Evolutionary conservation across 1,140 invertebrate genomes (phyloP).

Genomic region (Tachypleus tridentatus): DNA sequence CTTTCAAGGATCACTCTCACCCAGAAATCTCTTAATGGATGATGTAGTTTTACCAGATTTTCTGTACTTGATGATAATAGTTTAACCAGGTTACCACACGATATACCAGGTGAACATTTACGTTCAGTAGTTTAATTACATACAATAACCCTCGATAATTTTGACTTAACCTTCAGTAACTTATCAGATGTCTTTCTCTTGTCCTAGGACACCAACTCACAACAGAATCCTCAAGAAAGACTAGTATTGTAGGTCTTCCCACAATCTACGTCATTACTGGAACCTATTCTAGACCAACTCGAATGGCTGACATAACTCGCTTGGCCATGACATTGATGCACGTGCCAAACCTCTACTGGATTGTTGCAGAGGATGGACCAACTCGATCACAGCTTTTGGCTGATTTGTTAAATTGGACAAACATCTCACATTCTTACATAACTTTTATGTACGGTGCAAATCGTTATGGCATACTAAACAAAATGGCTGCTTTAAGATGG

Average conservation of each 20-base stretch:
- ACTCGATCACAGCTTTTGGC: slow-evolving; percentile 32
- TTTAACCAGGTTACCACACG: no score
- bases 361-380: slow-evolving; percentile 76
- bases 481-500: slow-evolving; percentile 77
- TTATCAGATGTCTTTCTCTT: no score
- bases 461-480: slow-evolving; percentile 73
- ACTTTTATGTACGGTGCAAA: slow-evolving; percentile 16
- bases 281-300: slow-evolving; percentile 75
- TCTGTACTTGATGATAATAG: no score
- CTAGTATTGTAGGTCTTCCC: neutral
- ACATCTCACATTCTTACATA: slow-evolving; percentile 58
- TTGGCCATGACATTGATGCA: slow-evolving; percentile 80
- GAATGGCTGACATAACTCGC: slow-evolving; percentile 79
- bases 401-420: slow-evolving; percentile 49
- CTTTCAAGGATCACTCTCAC: no score
- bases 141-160: no score
- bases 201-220: no score
- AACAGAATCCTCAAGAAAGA: no score
- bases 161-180: no score
- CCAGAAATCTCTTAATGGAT: no score
- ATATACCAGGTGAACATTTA: no score
- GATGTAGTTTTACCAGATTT: no score
- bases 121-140: no score
- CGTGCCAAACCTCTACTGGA: slow-evolving; percentile 73
- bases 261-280: slow-evolving; percentile 69